Base-by-base conservation (phyloP, 2,113 vertebrate genomes). In the Xiphophorus couchianus region DNA sequence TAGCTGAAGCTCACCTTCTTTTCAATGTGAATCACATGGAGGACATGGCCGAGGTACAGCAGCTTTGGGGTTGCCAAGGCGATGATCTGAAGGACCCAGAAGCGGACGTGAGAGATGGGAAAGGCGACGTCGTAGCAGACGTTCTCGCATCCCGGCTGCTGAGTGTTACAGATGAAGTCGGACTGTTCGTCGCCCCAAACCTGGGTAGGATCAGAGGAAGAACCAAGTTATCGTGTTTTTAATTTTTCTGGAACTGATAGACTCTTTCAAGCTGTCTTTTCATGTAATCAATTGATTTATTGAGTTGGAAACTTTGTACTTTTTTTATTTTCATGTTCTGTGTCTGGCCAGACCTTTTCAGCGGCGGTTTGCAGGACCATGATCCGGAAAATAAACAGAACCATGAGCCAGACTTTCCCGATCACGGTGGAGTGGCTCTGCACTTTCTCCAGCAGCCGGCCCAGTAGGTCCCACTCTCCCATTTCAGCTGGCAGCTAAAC, bases 71-170 rank as follows among this genome's bases (percentile, higher is more conserved):
- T 97, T 10, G 97, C 97, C 63, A 99, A 96, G 1, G 96, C 97
- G 85, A 99, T 96, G 76, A 99, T 99, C 93, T 99, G 98, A 54
- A 99, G 94, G 58, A 96, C 96, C 98, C 98, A 99, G 91, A 98
- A 99, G 90, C 98, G 97, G 25, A 98, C 94, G 77, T 99, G 98
- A 1, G 98, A 99, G 90, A 99, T 99, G 71, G 98, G 98, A 89
- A 99, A 99, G 78, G 96, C 97, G 6, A 91, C 79, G 93, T 99
- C 98, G 66, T 99, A 99, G 94, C 98, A 99, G 22, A 99, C 97
- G 68, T 99, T 99, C 92, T 97, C 96, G 0, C 98, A 99, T 66
- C 98, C 98, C 0, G 98, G 98, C 89, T 99, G 97, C 87, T 96
- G 92, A 0, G 97, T 99, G 96, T 99, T 99, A 91, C 98, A 99